phyloP scores from a whole-genome alignment of 1,140 invertebrate species.

The Heliconius eleuchia region DNA sequence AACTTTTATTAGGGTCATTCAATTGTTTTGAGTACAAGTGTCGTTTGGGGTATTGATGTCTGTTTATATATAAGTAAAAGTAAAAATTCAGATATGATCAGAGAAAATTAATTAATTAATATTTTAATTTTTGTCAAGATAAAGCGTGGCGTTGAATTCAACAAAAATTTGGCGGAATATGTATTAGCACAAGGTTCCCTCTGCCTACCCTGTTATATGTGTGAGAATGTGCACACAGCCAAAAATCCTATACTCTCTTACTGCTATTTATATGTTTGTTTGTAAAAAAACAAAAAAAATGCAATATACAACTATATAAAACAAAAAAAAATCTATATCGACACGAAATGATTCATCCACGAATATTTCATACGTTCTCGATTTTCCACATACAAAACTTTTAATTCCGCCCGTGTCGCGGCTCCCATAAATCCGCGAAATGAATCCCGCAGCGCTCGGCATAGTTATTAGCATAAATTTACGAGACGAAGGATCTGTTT shows the following conservation, averaged over 20 bases:
- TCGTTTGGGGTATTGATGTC: not conserved
- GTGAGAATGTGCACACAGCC: no score
- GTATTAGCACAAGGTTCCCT: no score
- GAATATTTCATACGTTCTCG: slow-evolving; percentile 15
- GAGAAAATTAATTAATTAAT: not conserved
- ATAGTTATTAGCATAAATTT: slow-evolving; percentile 48
- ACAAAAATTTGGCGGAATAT: no score
- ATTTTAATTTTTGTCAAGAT: no score
- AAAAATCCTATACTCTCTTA: no score
- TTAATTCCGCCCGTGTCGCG: slow-evolving; percentile 44
- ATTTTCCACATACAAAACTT: slow-evolving; percentile 34
- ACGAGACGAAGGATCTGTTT: slow-evolving; percentile 36
- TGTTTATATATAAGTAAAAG: not conserved
- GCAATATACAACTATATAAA: not conserved
- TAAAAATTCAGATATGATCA: not conserved
- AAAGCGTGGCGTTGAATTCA: no score
- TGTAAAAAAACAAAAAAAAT: no score
- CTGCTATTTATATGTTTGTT: no score
- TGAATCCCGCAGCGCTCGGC: slow-evolving; percentile 43
- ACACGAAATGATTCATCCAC: not conserved
- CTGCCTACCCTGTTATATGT: no score
- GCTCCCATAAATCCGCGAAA: slow-evolving; percentile 44
- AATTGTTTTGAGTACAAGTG: slow-evolving; percentile 7
- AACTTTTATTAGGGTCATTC: slow-evolving; percentile 24
- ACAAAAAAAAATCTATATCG: not conserved